A percentile compares a stretch with the other conserved stretches of the same genome.
phyloP scores from a whole-genome alignment of 2,888 invertebrate genomes.

The Nephrotoma flavescens region DNA sequence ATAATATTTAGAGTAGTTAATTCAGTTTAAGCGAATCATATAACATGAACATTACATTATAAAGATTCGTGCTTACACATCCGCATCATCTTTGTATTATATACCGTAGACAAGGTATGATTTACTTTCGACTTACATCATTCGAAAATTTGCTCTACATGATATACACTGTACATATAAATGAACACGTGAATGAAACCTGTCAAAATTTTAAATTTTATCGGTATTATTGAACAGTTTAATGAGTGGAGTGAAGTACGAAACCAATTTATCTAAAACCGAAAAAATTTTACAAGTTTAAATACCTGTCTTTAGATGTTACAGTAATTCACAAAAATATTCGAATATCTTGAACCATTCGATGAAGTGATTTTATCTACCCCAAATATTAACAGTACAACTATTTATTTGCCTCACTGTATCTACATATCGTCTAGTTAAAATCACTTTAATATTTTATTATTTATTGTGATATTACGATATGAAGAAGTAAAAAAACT shows the following conservation, averaged over 20 bases:
- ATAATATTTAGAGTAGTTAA: background rate
- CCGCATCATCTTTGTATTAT: background rate
- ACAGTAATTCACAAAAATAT: background rate
- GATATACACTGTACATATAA: too few species aligned
- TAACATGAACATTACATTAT: background rate
- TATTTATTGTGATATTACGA: background rate
- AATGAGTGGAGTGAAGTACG: background rate
- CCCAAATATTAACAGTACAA: background rate
- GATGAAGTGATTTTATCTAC: too few species aligned
- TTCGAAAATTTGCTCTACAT: background rate
- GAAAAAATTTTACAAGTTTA: background rate
- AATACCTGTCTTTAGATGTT: too few species aligned
- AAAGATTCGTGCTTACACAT: background rate
- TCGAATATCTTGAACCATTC: background rate
- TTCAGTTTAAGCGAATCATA: background rate
- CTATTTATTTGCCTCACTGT: background rate
- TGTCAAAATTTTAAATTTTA: background rate
- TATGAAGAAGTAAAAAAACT: too few species aligned
- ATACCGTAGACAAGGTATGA: background rate
- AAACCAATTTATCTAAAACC: background rate
- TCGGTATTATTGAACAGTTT: background rate
- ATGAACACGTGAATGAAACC: background rate
- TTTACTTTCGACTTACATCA: background rate
- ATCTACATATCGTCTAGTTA: background rate
- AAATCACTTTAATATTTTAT: background rate